Conservation (phyloP, 1,140 invertebrate genomes). For the Drosophila bocqueti region DNA sequence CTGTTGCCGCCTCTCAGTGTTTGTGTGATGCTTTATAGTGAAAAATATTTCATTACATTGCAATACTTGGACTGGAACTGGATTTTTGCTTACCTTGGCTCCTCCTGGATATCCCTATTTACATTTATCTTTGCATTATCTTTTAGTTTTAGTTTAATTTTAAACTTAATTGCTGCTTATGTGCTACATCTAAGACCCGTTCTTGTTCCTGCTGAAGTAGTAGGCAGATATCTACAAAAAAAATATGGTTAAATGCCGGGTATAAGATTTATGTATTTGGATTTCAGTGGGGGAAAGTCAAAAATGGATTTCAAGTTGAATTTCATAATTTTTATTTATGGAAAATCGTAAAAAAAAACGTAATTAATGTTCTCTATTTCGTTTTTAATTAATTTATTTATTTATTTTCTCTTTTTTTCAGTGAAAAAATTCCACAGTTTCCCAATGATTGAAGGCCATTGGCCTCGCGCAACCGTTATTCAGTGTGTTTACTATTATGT, state of each 20-base stretch:
- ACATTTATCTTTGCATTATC: constrained; percentile 51
- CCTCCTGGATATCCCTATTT: constrained; percentile 25
- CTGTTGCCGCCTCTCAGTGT: neutral
- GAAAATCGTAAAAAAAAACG: neutral
- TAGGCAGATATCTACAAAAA: constrained; percentile 27
- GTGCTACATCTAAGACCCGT: constrained; percentile 71
- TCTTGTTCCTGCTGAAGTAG: constrained; percentile 53
- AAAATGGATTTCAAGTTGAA: neutral
- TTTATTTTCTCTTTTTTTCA: neutral
- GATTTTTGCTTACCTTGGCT: constrained; percentile 6
- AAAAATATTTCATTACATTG: neutral
- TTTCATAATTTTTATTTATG: neutral
- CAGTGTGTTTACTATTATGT: constrained; percentile 7
- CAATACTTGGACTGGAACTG: constrained; percentile 36
- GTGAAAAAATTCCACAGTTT: neutral
- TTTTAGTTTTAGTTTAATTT: constrained; percentile 45
- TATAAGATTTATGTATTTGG: neutral
- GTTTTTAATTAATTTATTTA: neutral
- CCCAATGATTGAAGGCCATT: neutral
- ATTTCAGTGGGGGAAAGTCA: neutral
- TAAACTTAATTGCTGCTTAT: constrained; percentile 53
- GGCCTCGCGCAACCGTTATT: constrained; percentile 7
- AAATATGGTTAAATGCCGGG: neutral
- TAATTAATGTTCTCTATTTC: neutral
- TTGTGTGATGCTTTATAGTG: neutral